Percentiles rank a stretch among this genome's conserved stretches.
These are phyloP conservation scores for Cheirogaleus medius DNA, from an alignment of 2,113 vertebrate species.

Conservation along the genomic window DNA sequence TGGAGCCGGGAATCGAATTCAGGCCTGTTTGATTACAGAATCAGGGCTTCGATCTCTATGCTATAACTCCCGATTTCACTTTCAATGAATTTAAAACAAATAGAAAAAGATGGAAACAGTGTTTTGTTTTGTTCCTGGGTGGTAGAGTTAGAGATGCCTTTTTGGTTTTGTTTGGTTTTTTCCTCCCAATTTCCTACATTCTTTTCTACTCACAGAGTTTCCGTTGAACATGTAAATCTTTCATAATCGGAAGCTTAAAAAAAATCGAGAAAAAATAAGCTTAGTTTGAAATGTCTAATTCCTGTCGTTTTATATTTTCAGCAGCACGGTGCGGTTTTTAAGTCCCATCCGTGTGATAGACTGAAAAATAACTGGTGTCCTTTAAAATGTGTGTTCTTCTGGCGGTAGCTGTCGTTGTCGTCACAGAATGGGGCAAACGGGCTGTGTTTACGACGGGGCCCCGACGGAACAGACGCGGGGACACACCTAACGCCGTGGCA, in stretches of 20 bases:
- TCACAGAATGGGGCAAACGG: not conserved
- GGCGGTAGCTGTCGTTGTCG: not conserved
- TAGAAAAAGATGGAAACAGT: not conserved
- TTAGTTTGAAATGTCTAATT: not conserved
- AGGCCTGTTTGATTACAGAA: not conserved
- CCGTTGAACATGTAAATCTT: not conserved
- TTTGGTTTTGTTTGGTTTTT: not conserved
- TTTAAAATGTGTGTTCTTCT: not conserved
- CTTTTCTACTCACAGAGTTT: not conserved
- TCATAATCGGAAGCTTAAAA: not conserved
- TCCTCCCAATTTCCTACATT: not conserved
- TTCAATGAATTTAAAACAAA: not conserved
- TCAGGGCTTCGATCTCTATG: not conserved
- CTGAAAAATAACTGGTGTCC: not conserved
- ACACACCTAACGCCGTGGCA: not conserved
- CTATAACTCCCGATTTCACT: not conserved
- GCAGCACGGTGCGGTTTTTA: not conserved
- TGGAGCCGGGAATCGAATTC: not conserved
- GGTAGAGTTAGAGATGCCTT: not conserved
- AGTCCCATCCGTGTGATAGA: not conserved
- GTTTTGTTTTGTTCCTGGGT: not conserved
- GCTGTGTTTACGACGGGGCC: not conserved
- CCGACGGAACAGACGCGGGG: not conserved
- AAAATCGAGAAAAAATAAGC: not conserved
- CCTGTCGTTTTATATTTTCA: not conserved